These are phyloP conservation scores for Coreoperca whiteheadi DNA, from an alignment of 2,113 vertebrate genomes.

Conservation along the genomic window DNA sequence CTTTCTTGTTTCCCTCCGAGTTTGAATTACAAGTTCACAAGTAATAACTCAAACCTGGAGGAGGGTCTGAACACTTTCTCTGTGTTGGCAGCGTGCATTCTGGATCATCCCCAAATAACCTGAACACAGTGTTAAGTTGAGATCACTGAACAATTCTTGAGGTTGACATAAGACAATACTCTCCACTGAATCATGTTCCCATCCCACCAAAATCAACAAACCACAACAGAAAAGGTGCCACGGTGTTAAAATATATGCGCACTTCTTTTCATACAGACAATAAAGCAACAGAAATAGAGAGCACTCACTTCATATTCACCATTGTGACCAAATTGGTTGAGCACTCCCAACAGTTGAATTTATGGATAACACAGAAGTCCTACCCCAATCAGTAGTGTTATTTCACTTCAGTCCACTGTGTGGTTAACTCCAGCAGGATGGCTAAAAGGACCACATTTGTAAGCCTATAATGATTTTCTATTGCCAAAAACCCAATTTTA, in stretches of 20 bases:
- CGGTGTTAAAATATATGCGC: slow-evolving; percentile 71
- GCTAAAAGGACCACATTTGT: slow-evolving; percentile 60
- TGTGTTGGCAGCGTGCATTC: not conserved
- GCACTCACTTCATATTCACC: slow-evolving; percentile 74
- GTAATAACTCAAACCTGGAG: slow-evolving; percentile 26
- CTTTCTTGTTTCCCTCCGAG: slow-evolving; percentile 2
- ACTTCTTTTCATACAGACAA: slow-evolving; percentile 69
- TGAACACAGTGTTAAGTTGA: slow-evolving; percentile 65
- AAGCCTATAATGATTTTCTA: slow-evolving; percentile 50
- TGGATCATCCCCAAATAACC: slow-evolving; percentile 49
- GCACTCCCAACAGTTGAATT: slow-evolving; percentile 71
- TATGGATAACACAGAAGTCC: slow-evolving; percentile 73
- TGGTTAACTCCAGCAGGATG: slow-evolving; percentile 62
- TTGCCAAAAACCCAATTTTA: slow-evolving; percentile 66
- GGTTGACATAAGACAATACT: slow-evolving; percentile 70
- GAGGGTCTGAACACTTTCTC: not conserved
- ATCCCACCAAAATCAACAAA: slow-evolving; percentile 57
- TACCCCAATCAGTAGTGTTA: slow-evolving; percentile 78
- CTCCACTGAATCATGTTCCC: slow-evolving; percentile 49
- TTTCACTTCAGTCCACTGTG: slow-evolving; percentile 68
- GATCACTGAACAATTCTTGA: slow-evolving; percentile 68
- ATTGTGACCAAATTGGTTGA: slow-evolving; percentile 72
- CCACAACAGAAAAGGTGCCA: slow-evolving; percentile 71
- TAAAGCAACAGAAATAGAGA: slow-evolving; percentile 75
- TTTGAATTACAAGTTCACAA: slow-evolving; percentile 12